A percentile compares a stretch with the other conserved stretches of the same genome.
Conservation (phyloP, 2,888 invertebrate species). For the Electrophaes corylata region DNA sequence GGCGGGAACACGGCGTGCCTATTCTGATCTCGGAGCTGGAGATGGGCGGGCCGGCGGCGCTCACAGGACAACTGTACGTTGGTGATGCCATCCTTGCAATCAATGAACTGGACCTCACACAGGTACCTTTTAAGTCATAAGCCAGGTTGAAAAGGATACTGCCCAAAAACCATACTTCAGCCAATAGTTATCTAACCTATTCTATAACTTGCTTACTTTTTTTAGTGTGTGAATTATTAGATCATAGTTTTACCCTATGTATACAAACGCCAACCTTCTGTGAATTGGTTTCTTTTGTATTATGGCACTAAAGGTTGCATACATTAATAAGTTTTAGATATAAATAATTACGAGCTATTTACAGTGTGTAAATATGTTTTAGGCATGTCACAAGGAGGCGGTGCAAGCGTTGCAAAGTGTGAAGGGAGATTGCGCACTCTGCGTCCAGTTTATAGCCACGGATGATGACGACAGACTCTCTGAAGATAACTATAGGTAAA, state of each 20-base stretch:
- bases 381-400: conserved; percentile 91
- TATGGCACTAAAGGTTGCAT: no score
- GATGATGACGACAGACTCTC: conserved; percentile 88
- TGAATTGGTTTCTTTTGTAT: no score
- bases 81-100: conserved; percentile 94
- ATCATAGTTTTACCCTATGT: no score
- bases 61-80: conserved; percentile 89
- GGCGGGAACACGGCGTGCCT: conserved; percentile 93
- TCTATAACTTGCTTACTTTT: no score
- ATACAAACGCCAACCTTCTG: no score
- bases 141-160: no score
- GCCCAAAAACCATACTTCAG: no score
- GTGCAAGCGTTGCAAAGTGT: conserved; percentile 91
- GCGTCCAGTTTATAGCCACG: conserved; percentile 90
- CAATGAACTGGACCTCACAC: conserved; percentile 90
- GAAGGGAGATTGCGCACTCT: conserved; percentile 89
- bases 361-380: conserved; percentile 13
- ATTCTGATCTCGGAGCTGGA: conserved; percentile 93
- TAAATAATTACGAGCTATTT: no score
- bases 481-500: conserved; percentile 82
- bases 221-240: no score
- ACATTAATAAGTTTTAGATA: no score
- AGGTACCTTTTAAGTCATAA: conserved; percentile 71
- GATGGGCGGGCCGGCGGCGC: conserved; percentile 90
- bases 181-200: no score